These are phyloP conservation scores for Pandion haliaetus DNA, from an alignment of 2,113 vertebrate species.

Conservation along the genomic window DNA sequence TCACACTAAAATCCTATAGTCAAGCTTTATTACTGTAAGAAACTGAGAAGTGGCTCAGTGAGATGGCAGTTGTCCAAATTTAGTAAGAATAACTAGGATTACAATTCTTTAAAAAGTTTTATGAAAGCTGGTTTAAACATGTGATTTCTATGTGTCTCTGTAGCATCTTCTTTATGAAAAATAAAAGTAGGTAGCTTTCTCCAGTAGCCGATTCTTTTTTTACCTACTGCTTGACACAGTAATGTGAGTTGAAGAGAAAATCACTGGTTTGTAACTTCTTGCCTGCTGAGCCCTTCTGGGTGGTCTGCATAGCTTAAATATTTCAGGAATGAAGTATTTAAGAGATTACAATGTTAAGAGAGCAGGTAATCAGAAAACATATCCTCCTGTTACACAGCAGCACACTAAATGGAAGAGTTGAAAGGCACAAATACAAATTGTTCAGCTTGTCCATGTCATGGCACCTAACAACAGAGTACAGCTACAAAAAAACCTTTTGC, in stretches of 20 bases:
- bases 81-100: neutral
- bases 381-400: neutral
- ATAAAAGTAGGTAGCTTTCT: neutral
- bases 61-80: neutral
- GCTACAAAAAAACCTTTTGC: neutral
- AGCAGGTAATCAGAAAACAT: constrained; percentile 12
- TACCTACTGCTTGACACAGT: neutral
- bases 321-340: constrained; percentile 1
- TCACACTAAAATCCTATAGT: neutral
- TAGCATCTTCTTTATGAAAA: neutral
- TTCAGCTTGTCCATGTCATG: neutral
- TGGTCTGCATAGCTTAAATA: constrained; percentile 42
- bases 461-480: neutral
- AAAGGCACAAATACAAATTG: neutral
- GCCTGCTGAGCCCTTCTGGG: neutral
- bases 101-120: neutral
- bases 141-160: neutral
- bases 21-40: neutral
- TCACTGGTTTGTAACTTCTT: neutral
- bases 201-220: neutral
- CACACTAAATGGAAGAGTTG: neutral
- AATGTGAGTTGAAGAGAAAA: neutral
- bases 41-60: neutral
- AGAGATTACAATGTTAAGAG: neutral
- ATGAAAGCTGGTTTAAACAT: neutral